Evolutionary conservation across 2,797 vertebrate genomes (phyloP).

Genomic region (Rousettus madagascariensis): DNA sequence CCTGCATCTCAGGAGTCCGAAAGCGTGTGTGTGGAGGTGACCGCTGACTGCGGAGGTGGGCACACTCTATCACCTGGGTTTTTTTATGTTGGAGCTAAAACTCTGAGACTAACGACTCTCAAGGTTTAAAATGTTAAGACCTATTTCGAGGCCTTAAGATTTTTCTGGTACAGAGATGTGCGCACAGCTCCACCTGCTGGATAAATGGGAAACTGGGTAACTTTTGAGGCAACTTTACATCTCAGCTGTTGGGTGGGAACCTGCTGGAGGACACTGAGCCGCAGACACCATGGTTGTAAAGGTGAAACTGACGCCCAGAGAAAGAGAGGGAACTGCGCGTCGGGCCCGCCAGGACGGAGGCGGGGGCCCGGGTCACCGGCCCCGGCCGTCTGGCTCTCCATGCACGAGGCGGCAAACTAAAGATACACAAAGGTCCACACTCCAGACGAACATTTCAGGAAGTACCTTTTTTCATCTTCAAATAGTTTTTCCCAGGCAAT

Average conservation of each 20-base stretch:
- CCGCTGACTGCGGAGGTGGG: neutral
- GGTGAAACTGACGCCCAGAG: neutral
- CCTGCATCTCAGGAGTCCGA: neutral
- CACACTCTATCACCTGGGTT: neutral
- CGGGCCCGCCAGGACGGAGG: neutral
- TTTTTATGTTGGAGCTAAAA: neutral
- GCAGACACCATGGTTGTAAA: neutral
- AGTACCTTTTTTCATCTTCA: conserved; percentile 17
- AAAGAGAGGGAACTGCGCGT: neutral
- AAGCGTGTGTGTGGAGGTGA: neutral
- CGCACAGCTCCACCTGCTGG: conserved; percentile 68
- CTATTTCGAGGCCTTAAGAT: neutral
- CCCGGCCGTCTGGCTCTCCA: neutral
- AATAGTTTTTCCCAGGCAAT: neutral
- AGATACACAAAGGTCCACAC: neutral
- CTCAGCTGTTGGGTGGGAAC: neutral
- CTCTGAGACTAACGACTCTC: neutral
- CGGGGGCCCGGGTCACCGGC: neutral
- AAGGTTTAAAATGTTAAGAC: neutral
- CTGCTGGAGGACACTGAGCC: neutral
- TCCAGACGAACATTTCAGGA: neutral
- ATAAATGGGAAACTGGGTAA: neutral
- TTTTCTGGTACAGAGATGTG: neutral
- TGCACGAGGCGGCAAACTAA: neutral
- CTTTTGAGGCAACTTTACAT: neutral